Conservation (phyloP, 2,888 invertebrate species). For the Pseudococcus jackbeardsleyi region DNA sequence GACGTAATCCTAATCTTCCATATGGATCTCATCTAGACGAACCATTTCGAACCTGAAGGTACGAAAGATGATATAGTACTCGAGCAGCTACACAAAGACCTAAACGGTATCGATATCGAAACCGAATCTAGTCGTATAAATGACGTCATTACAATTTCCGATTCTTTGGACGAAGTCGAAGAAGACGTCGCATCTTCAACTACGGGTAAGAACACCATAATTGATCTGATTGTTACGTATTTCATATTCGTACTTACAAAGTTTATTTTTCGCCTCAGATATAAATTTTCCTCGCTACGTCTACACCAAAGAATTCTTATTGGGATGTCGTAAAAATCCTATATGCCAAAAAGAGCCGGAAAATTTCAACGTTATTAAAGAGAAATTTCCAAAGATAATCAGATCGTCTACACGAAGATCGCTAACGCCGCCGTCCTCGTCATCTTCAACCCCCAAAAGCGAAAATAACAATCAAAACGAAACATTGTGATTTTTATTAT, state of each 20-base stretch:
- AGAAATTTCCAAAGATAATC: conserved; percentile 14
- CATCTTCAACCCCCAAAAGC: background rate
- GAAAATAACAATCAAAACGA: background rate
- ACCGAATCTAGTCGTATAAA: background rate
- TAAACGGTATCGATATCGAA: conserved; percentile 16
- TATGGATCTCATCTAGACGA: background rate
- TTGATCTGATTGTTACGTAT: background rate
- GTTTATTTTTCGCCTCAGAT: background rate
- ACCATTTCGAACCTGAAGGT: background rate
- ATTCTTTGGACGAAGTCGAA: background rate
- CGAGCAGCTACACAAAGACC: background rate
- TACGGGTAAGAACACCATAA: background rate
- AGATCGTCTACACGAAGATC: background rate
- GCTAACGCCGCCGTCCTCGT: background rate
- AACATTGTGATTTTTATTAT: conserved; percentile 35
- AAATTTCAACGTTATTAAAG: conserved; percentile 14
- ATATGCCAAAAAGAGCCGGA: conserved; percentile 54
- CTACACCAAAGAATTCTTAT: conserved; percentile 59
- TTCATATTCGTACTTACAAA: background rate
- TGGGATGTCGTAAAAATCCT: conserved; percentile 27
- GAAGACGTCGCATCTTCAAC: background rate
- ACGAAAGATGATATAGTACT: background rate
- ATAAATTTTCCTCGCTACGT: background rate
- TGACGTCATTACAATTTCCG: background rate
- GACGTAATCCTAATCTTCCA: background rate